Base-by-base conservation (phyloP, 2,113 vertebrate genomes). In the Bufo gargarizans region DNA sequence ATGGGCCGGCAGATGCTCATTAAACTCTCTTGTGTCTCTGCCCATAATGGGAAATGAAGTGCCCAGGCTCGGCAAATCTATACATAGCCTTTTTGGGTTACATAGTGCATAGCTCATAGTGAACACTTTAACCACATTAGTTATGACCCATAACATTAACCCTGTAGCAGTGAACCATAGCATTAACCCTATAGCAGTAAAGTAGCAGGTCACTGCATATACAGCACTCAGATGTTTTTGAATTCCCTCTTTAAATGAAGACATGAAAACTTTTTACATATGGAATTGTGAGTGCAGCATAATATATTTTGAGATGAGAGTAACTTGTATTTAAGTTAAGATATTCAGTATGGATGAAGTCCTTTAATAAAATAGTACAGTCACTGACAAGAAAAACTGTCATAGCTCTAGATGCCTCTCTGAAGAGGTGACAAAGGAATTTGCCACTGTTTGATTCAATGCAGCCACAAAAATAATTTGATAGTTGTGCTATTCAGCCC, bases 401-500 rank as follows among this genome's bases (percentile, higher is more conserved):
- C 82, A 84, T 77, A 77, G 82, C 72, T 89, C 45, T 84, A 89
- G 87, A 89, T 84, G 59, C 53, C 61, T 89, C 58, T 89, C 61
- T 84, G 87, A 89, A 49, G 87, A 89, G 87, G 81, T 78, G 87
- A 89, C 87, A 88, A 84, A 88, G 87, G 81, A 88, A 88, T 88
- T 72, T 84, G 80, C 87, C 69, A 69, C 87, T 89, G 87, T 78
- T 84, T 77, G 82, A 89, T 78, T 84, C 81, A 89, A 89, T 77
- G 87, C 72, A 89, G 82, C 87, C 87, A 89, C 82, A 55, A 84
- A 88, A 89, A 89, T 89, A 89, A 89, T 89, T 84, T 89, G 87
- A 89, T 89, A 84, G 87, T 89, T 89, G 87, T 77, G 87, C 78
- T 89, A 89, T 89, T 89, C 82, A 89, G 74, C 87, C 82, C 87